Base-by-base conservation (phyloP, 2,113 vertebrate species). In the Nerophis ophidion region DNA sequence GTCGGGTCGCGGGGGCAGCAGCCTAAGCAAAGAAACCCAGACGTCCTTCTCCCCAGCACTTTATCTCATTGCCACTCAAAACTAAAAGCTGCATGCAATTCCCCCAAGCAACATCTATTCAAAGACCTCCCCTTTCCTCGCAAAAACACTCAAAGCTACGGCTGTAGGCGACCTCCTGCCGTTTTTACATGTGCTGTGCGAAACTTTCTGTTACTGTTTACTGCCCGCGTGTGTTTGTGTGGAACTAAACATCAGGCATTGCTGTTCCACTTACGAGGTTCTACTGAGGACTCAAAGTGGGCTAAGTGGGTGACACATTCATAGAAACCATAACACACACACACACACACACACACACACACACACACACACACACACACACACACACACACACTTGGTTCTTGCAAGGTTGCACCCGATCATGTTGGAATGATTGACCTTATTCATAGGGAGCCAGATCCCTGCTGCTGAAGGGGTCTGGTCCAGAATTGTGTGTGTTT, bases 401-500 rank as follows among this genome's bases (percentile, higher is more conserved):
- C 74, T 68, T 71, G 48, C 5, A 14, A 71, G 67, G 57, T 71
- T 75, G 60, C 47, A 71, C 61, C 68, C 65, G 78, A 82, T 82
- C 67, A 79, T 80, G 72, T 81, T 60, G 70, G 67, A 71, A 72
- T 71, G 63, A 54, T 80, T 78, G 79, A 75, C 76, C 79, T 71
- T 80, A 76, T 82, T 78, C 82, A 70, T 55, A 38, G 66, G 68
- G 68, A 82, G 74, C 65, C 67, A 64, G 58, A 57, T 55, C 52
- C 75, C 75, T n/a, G 66, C 63, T 69, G 77, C 65, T 68, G 61
- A 71, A 74, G 72, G 72, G 53, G 66, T 66, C 74, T 72, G 60
- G 68, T 66, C 51, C 38, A 63, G 55, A 55, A n/a, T 8, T n/a
- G 7, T 38, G 52, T 8, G 26, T 26, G 26, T 26, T 0, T 1